These are phyloP conservation scores for Malacoctenus gilli DNA, from an alignment of 2,797 vertebrate genomes.

Conservation along the genomic window DNA sequence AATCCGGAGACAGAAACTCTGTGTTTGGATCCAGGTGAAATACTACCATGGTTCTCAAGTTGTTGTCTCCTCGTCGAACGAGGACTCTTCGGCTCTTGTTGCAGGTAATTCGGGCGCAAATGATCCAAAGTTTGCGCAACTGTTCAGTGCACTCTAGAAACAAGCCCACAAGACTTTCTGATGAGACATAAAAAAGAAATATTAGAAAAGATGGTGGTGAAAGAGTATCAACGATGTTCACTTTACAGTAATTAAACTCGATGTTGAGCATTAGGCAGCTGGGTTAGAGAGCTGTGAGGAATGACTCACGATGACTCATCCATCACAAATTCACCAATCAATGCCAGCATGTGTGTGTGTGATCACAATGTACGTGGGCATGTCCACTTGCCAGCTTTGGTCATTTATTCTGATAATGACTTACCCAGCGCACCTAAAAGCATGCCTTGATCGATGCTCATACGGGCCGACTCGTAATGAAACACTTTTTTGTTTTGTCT, in stretches of 20 bases:
- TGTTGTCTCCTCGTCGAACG: conserved; percentile 81
- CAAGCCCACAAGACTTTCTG: background rate
- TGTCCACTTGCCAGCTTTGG: conserved; percentile 31
- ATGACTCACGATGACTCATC: conserved; percentile 61
- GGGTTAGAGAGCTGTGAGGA: conserved; percentile 43
- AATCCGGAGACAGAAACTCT: conserved; percentile 11
- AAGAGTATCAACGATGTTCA: conserved; percentile 6
- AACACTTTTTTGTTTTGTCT: conserved; percentile 14
- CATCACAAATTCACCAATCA: conserved; percentile 56
- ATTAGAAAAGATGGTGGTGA: background rate
- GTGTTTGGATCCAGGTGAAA: conserved; percentile 76
- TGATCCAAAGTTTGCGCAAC: no score
- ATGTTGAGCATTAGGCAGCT: conserved; percentile 37
- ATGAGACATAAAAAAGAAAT: background rate
- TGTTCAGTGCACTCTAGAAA: no score
- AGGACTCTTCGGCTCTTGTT: conserved; percentile 75
- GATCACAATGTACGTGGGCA: conserved; percentile 16
- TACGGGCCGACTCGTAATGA: conserved; percentile 21
- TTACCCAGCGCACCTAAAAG: conserved; percentile 24
- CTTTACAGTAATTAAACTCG: conserved; percentile 40
- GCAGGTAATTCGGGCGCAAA: conserved; percentile 64
- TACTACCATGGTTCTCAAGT: conserved; percentile 79
- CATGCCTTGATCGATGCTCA: conserved; percentile 48
- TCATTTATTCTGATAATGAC: conserved; percentile 56
- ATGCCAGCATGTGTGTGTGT: conserved; percentile 23